A percentile compares a stretch with the other conserved stretches of the same genome.
Conservation (phyloP, 2,888 invertebrate species). For the Dryomyza anilis region DNA sequence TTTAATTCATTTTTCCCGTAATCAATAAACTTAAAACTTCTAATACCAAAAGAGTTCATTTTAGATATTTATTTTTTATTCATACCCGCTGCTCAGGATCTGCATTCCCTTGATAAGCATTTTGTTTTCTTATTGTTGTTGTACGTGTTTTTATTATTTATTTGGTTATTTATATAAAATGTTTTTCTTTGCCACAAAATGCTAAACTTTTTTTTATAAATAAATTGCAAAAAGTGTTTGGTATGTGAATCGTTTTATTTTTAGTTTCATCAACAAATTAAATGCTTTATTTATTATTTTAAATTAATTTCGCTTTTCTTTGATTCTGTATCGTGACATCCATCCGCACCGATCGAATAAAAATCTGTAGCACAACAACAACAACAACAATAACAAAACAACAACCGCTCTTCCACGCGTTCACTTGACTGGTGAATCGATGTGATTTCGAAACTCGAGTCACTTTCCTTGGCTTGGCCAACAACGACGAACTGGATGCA, state of each 20-base stretch:
- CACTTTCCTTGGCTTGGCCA: neutral
- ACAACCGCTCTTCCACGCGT: neutral
- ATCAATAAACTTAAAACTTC: no score
- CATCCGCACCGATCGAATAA: neutral
- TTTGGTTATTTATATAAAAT: no score
- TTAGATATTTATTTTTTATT: neutral
- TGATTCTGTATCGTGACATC: conserved; percentile 21
- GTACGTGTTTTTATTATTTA: no score
- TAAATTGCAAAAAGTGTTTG: no score
- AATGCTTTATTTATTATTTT: neutral
- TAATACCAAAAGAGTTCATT: no score
- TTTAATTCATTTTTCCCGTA: no score
- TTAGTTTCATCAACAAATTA: no score
- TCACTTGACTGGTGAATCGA: neutral
- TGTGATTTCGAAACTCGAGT: neutral
- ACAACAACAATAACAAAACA: neutral
- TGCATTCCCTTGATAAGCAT: conserved; percentile 48
- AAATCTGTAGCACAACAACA: neutral
- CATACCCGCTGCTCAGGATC: conserved; percentile 45
- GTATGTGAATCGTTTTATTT: no score
- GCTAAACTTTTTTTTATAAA: no score
- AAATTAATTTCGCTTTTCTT: conserved; percentile 18
- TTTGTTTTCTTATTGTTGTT: neutral
- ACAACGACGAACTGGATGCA: conserved; percentile 46
- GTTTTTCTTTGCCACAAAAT: no score